Percentiles rank a stretch among this genome's conserved stretches.
These are phyloP conservation scores for Aphidius colemani DNA, from an alignment of 2,888 invertebrate genomes.

Conservation along the genomic window DNA sequence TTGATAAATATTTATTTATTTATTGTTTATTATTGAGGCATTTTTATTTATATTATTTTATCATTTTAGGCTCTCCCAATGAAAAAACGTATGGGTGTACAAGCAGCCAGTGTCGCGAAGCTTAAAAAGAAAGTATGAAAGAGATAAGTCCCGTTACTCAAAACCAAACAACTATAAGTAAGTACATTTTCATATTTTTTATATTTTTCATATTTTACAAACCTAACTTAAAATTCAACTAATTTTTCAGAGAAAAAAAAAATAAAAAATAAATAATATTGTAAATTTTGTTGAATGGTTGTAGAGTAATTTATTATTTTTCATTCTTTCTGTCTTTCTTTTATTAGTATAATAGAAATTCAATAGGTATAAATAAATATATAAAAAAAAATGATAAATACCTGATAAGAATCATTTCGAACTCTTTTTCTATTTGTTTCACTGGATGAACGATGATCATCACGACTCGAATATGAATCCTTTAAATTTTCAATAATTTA, in stretches of 20 bases:
- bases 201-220: conserved; percentile 32
- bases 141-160: conserved; percentile 46
- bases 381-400: conserved; percentile 36
- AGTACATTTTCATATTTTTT: no score
- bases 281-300: background rate
- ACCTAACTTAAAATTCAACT: conserved; percentile 28
- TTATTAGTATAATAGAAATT: no score
- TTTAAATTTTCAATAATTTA: conserved; percentile 25
- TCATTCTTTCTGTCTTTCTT: background rate
- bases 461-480: conserved; percentile 54
- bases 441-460: conserved; percentile 54
- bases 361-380: no score
- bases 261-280: background rate
- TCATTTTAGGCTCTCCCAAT: conserved; percentile 46
- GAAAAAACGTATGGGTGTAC: conserved; percentile 56
- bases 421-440: conserved; percentile 53
- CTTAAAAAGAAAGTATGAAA: conserved; percentile 59
- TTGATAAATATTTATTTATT: background rate
- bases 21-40: conserved; percentile 46
- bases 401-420: conserved; percentile 56
- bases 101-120: conserved; percentile 56
- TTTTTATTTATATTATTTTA: conserved; percentile 29
- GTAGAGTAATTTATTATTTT: conserved; percentile 2
- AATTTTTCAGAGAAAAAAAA: background rate
- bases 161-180: no score